These are phyloP conservation scores for Diarsia mendica DNA, from an alignment of 2,888 invertebrate genomes.

Conservation along the genomic window DNA sequence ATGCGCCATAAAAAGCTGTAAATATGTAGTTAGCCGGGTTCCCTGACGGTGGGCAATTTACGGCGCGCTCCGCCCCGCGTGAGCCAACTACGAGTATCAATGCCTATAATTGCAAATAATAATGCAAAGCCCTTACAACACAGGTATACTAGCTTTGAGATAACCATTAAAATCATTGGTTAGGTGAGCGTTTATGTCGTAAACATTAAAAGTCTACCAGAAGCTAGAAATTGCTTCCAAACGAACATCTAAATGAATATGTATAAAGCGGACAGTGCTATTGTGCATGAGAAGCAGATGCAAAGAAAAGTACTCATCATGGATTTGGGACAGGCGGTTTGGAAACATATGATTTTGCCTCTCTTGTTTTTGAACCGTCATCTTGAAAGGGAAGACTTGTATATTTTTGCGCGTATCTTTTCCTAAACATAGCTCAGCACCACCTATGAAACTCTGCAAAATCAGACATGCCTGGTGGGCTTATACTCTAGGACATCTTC, in stretches of 20 bases:
- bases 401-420: background rate
- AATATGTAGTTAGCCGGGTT: constrained; percentile 87
- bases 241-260: background rate
- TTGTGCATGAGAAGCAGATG: too few species aligned
- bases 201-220: background rate
- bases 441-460: background rate
- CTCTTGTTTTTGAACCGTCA: background rate
- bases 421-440: background rate
- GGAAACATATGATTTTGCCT: background rate
- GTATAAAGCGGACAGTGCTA: background rate
- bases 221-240: background rate
- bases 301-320: background rate
- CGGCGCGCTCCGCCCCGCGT: constrained; percentile 68
- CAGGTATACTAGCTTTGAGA: constrained; percentile 20
- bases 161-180: constrained; percentile 12
- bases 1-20: constrained; percentile 87
- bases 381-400: background rate
- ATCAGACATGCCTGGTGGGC: background rate
- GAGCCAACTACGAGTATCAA: constrained; percentile 61
- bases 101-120: constrained; percentile 64
- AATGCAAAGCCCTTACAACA: constrained; percentile 52
- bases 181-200: constrained; percentile 16
- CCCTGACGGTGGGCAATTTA: constrained; percentile 78
- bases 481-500: background rate
- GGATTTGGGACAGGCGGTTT: background rate